Base-by-base conservation (phyloP, 2,888 invertebrate species). In the Chirona hameri region DNA sequence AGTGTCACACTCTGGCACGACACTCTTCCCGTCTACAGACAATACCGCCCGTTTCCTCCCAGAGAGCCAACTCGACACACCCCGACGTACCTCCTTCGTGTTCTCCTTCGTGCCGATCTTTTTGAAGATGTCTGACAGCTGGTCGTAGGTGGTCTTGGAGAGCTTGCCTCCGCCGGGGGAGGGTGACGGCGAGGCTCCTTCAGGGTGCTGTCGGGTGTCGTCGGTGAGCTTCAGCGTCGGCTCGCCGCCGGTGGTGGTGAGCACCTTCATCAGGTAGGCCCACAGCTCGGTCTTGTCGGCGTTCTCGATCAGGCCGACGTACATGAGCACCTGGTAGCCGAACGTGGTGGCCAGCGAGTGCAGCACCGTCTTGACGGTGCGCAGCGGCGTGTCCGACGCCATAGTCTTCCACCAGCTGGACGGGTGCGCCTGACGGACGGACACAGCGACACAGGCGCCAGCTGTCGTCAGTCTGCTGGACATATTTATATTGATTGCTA, bases 341-440 rank as follows among this genome's bases (percentile, higher is more conserved):
- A 95, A 95, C 85, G 94, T 92, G 89, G 95, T 95, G 83, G 95
- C 95, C 90, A 97, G 92, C 82, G 95, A 93, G 88, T 98, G 97
- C 82, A 98, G 91, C 85, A 98, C 91, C 0, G 98, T 98, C 89
- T 98, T 98, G 81, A 98, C 93, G 24, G 98, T 98, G 87, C 91
- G 87, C 83, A 89, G 85, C 0, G 96, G 97, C n/a, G 95, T 95
- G 87, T 98, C 97, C 39, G 92, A 91, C 0, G 93, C 91, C 85
- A 93, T 92, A 86, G 92, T 92, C 88, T 94, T 95, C 97, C 98
- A 98, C 90, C 94, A 94, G 82, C 91, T 90, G 84, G 93, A 92
- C 2, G 98, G 98, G 87, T 94, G 95, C 39, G 94, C 90, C 88
- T 90, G 84, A 4, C 85, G 84, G 52, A 52, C 52, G 52, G 52